Base-by-base conservation (phyloP, 2,888 invertebrate species). In the Adelphocoris suturalis region DNA sequence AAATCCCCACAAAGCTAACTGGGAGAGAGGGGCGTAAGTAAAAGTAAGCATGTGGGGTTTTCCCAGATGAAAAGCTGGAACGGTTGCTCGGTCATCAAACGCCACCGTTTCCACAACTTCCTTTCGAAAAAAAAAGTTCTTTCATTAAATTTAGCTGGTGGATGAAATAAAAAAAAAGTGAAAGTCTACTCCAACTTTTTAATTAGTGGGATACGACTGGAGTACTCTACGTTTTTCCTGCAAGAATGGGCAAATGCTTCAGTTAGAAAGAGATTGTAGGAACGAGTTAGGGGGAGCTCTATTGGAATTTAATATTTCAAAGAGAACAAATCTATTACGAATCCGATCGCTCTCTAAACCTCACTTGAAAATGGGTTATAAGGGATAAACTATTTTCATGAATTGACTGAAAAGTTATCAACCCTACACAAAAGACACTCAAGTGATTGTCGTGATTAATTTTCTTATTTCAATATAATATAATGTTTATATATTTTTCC, bases 101-200 rank as follows among this genome's bases (percentile, higher is more conserved):
- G 19, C 19, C 61, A 9, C 19, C 19, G 14, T 61, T 61, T 19
- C n/a, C 61, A 19, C 19, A 61, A 61, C 61, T 61, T 61, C 61
- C 61, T n/a, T 61, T 19, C n/a, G 61, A 16, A 61, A 52, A 16
- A n/a, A 52, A 61, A 61, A 61, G 61, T 61, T 61, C 61, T 61
- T 61, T 19, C 16, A 61, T 61, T 16, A 52, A 52, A 52, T 52
- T 61, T 19, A 61, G 61, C n/a, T 61, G 19, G 61, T 19, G 61
- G 19, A 61, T 61, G n/a, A 52, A 52, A 61, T 9, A 9, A 61
- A 61, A 61, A 37, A 37, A 37, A 37, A 37, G 37, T n/a, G 9
- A 61, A 61, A 61, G 61, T 61, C 61, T 61, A 61, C 16, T 61
- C 61, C 61, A 61, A 61, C 61, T 61, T 61, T 61, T 61, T 61